Base-by-base conservation (phyloP, 2,888 invertebrate species). In the Rotaria sp. region DNA sequence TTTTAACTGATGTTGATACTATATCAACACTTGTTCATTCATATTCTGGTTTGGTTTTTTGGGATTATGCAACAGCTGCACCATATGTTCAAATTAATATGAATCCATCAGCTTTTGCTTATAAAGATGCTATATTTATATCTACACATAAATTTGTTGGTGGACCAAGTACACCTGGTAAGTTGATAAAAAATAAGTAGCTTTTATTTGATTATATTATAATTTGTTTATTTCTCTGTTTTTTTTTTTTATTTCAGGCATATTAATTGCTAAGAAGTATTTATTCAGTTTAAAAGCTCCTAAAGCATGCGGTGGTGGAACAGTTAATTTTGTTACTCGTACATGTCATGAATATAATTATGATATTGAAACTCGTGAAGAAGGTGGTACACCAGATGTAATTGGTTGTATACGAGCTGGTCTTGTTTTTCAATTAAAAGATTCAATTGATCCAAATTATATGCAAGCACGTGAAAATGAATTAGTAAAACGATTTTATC, bases 61-160 rank as follows among this genome's bases (percentile, higher is more conserved):
- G 96, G 96, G 96, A 96, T 91, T 96, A 95, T 90, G 95, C 95
- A 15, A 93, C 95, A 8, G 95, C 95, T 10, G 94, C 93, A 35
- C 95, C 96, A 0, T 94, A 94, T 89, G 93, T 94, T 0, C 92
- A 93, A 35, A 93, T 96, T 87, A 94, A 95, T 89, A 95, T 96
- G 94, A 96, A 96, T 90, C 95, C 96, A 41, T 88, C 94, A 88
- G 93, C 92, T 85, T 90, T 93, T n/a, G 93, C 94, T 89, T 94
- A 94, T 91, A 96, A 96, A 90, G 96, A 96, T 91, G 96, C 95
- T 1, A 92, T 96, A 86, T 95, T 95, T 91, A 94, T 96, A 90
- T 95, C 95, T 85, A 94, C 95, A 85, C 96, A 96, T 92, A 96
- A 96, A 91, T 96, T 96, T 90, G 93, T 95, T 59, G 96, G 96